Conservation (phyloP, 1,140 invertebrate genomes). For the Tetraneura akinire region DNA sequence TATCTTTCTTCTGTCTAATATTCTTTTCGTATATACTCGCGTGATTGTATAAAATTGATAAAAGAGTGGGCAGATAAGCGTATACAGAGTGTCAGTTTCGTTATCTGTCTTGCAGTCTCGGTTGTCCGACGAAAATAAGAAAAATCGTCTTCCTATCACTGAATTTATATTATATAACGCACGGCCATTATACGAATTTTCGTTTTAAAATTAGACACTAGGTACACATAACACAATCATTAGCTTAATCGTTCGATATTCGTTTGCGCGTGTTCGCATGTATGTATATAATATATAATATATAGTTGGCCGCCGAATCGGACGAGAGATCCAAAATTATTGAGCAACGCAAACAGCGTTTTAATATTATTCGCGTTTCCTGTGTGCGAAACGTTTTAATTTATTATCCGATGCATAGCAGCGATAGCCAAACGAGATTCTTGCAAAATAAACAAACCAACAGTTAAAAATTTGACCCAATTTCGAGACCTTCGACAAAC, state of each 20-base stretch:
- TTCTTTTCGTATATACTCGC: too few species aligned
- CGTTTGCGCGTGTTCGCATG: background rate
- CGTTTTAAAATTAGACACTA: background rate
- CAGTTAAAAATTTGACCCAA: background rate
- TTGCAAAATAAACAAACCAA: background rate
- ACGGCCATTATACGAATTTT: background rate
- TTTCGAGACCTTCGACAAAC: constrained; percentile 3
- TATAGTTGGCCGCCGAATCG: background rate
- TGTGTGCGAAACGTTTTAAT: background rate
- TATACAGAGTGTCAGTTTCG: too few species aligned
- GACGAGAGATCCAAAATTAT: background rate
- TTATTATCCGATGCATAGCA: background rate
- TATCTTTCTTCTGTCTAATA: too few species aligned
- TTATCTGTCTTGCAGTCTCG: too few species aligned
- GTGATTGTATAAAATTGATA: too few species aligned
- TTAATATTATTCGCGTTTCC: constrained; percentile 8
- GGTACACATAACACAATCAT: too few species aligned
- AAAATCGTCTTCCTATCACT: too few species aligned
- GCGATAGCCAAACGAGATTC: constrained; percentile 1
- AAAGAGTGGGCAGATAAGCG: too few species aligned
- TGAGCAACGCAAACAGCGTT: background rate
- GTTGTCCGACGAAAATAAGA: too few species aligned
- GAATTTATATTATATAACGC: background rate
- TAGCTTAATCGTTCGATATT: too few species aligned
- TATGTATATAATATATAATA: background rate